phyloP scores from a whole-genome alignment of 2,888 invertebrate species.

The Cosmorhoe ocellata region DNA sequence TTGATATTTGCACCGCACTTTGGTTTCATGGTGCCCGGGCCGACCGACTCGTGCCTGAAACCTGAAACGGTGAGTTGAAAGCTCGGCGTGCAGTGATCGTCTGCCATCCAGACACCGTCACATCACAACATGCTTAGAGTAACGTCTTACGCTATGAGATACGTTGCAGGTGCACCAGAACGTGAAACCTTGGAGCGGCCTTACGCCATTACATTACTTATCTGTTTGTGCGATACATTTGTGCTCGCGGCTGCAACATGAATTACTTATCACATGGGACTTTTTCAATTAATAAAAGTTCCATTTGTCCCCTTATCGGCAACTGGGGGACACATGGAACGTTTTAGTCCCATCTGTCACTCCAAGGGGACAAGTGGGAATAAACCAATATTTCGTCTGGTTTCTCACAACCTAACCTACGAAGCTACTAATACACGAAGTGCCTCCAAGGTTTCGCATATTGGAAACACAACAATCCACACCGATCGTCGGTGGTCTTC shows the following conservation, averaged over 20 bases:
- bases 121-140: slow-evolving; percentile 26
- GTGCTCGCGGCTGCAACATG: neutral
- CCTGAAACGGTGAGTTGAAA: slow-evolving; percentile 3
- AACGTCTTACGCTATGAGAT: slow-evolving; percentile 17
- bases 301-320: no score
- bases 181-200: slow-evolving; percentile 22
- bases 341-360: no score
- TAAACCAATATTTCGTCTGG: slow-evolving; percentile 1
- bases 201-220: neutral
- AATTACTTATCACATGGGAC: no score
- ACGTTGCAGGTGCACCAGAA: slow-evolving; percentile 4
- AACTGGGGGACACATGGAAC: no score
- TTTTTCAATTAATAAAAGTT: no score
- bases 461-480: slow-evolving; percentile 1
- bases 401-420: slow-evolving; percentile 2
- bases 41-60: neutral
- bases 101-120: slow-evolving; percentile 15
- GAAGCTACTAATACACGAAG: slow-evolving; percentile 8
- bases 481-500: neutral
- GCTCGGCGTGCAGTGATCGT: slow-evolving; percentile 15
- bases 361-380: no score
- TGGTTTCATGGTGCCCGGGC: no score
- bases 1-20: neutral
- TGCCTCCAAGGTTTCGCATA: slow-evolving; percentile 18
- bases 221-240: neutral